Percentiles rank a stretch among this genome's conserved stretches.
Conservation (phyloP, 2,113 vertebrate genomes). For the Coptodon rendalli region DNA sequence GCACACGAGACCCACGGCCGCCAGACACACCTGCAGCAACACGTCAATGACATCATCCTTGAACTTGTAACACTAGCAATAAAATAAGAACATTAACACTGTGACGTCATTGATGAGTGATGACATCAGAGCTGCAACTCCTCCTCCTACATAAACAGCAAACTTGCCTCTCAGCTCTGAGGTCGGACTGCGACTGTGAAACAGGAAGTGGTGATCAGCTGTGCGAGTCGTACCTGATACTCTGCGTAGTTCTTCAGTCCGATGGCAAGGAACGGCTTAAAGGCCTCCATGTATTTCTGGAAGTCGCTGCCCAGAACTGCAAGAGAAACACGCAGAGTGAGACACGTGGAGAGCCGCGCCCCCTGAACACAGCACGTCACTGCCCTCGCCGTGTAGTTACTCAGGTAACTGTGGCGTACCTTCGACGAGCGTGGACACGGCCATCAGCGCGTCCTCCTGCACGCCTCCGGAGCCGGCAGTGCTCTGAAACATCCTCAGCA, state of each 20-base stretch:
- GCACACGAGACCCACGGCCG: constrained; percentile 91
- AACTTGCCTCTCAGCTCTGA: background rate
- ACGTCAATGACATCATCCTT: background rate
- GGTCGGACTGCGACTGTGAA: background rate
- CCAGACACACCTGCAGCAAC: constrained; percentile 86
- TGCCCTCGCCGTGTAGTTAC: background rate
- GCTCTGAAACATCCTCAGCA: constrained; percentile 97
- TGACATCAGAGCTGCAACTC: background rate
- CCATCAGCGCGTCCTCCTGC: constrained; percentile 97
- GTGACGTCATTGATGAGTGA: background rate
- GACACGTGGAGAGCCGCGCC: background rate
- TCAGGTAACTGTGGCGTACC: constrained; percentile 58
- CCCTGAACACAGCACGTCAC: background rate
- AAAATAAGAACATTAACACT: background rate
- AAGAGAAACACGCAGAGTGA: background rate
- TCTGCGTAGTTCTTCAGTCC: constrained; percentile 97
- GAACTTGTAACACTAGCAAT: background rate
- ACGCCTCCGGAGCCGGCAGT: constrained; percentile 91
- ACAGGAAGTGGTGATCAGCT: background rate
- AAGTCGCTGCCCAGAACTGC: constrained; percentile 94
- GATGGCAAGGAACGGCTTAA: constrained; percentile 94
- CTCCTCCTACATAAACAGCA: background rate
- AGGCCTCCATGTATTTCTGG: constrained; percentile 98
- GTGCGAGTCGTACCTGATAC: constrained; percentile 80
- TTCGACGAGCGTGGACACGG: constrained; percentile 95